phyloP scores from a whole-genome alignment of 1,140 invertebrate species.

The Drosophila baimaii region DNA sequence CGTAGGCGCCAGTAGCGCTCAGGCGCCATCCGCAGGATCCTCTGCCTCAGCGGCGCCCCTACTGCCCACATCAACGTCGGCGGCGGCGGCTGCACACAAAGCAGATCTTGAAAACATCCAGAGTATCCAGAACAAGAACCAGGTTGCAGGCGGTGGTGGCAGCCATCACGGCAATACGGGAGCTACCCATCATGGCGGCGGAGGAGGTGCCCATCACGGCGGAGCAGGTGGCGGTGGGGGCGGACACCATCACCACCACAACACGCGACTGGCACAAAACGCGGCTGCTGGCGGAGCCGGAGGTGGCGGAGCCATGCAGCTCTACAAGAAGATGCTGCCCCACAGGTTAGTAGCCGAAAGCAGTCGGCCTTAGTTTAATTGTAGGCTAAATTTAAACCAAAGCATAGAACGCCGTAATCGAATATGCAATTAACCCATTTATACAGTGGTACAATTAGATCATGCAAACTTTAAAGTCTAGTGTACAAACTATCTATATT shows the following conservation, averaged over 20 bases:
- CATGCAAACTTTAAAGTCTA: too few relatives aligned
- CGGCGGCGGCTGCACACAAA: slow-evolving; percentile 60
- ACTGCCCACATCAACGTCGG: slow-evolving; percentile 26
- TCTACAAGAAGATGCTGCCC: slow-evolving; percentile 75
- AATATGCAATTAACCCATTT: too few relatives aligned
- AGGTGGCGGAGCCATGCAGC: slow-evolving; percentile 59
- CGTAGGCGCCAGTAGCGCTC: slow-evolving; percentile 33
- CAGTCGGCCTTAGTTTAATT: neutral
- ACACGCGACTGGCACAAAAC: slow-evolving; percentile 66
- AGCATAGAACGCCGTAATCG: too few relatives aligned
- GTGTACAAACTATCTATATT: too few relatives aligned
- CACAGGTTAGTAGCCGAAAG: slow-evolving; percentile 57
- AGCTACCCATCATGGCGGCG: slow-evolving; percentile 27
- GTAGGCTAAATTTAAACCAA: neutral
- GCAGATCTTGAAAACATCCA: slow-evolving; percentile 83
- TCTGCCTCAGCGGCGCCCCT: slow-evolving; percentile 31
- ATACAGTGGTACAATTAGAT: too few relatives aligned
- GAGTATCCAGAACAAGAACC: slow-evolving; percentile 82
- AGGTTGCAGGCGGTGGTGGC: slow-evolving; percentile 48
- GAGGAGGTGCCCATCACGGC: slow-evolving; percentile 48
- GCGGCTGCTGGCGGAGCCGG: slow-evolving; percentile 45
- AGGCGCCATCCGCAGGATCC: slow-evolving; percentile 24
- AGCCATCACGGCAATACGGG: slow-evolving; percentile 36
- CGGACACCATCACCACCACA: slow-evolving; percentile 66
- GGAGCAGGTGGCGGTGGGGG: slow-evolving; percentile 25